A percentile compares a stretch with the other conserved stretches of the same genome.
Conservation (phyloP, 1,140 invertebrate genomes). For the Ceratoteleas bidentatus region DNA sequence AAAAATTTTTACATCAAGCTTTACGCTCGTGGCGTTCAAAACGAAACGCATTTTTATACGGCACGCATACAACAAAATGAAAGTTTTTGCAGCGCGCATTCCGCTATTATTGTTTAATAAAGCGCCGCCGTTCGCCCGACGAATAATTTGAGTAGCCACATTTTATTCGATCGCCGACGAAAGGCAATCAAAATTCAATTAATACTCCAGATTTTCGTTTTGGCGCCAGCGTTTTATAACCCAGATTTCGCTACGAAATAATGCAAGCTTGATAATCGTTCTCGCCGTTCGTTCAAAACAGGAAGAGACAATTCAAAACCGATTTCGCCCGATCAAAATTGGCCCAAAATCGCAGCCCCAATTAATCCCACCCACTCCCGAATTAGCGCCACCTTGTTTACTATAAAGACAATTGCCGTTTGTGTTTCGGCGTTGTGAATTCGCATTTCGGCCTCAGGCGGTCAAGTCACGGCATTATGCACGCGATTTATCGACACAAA, state of each 20-base stretch:
- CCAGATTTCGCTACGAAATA: too few species aligned
- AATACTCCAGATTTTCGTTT: neutral
- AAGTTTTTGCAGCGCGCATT: constrained; percentile 10
- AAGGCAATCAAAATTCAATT: neutral
- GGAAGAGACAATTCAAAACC: too few species aligned
- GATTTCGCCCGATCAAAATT: too few species aligned
- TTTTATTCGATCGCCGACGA: too few species aligned
- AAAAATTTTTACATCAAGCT: constrained; percentile 44
- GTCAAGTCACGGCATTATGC: constrained; percentile 39
- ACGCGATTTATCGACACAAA: constrained; percentile 36
- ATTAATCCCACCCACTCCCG: too few species aligned
- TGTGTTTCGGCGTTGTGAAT: too few species aligned
- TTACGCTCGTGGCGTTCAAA: constrained; percentile 5
- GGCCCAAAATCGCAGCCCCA: too few species aligned
- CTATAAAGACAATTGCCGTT: too few species aligned
- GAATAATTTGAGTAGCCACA: too few species aligned
- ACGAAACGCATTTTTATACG: constrained; percentile 2
- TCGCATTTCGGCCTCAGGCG: neutral
- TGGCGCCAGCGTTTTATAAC: neutral
- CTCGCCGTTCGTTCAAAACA: too few species aligned
- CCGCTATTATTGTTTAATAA: constrained; percentile 25
- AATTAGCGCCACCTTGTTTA: too few species aligned
- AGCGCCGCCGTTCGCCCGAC: neutral
- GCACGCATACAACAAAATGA: neutral
- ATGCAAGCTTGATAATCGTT: too few species aligned